Evolutionary conservation across 2,797 vertebrate species (phyloP).

Genomic region (Orestias chungarensis): DNA sequence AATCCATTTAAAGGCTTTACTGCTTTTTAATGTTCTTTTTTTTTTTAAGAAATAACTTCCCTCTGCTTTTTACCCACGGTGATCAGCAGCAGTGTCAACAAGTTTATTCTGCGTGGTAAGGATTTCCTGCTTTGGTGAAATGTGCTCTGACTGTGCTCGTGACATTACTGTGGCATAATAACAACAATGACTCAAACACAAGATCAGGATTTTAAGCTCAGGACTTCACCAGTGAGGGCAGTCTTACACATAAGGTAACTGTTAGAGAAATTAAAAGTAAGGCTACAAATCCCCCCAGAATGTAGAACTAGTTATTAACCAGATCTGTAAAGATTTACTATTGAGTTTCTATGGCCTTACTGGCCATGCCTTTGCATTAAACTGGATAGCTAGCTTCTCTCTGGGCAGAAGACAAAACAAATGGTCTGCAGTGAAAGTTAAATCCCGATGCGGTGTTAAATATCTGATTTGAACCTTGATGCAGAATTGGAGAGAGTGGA

Average conservation of each 20-base stretch:
- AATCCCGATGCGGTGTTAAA: too few species aligned
- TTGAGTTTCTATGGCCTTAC: neutral
- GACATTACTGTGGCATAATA: neutral
- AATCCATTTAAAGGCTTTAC: slow-evolving; percentile 21
- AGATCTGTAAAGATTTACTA: neutral
- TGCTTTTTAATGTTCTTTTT: slow-evolving; percentile 15
- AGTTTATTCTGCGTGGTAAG: slow-evolving; percentile 23
- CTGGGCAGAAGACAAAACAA: too few species aligned
- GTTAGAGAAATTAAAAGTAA: neutral
- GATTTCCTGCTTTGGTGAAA: slow-evolving; percentile 15
- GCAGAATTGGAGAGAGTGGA: neutral
- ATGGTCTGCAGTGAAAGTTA: too few species aligned
- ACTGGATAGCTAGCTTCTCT: neutral
- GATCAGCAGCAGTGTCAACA: slow-evolving; percentile 28
- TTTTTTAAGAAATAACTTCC: neutral
- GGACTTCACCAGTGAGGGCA: neutral
- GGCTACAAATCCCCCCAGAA: neutral
- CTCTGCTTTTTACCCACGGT: slow-evolving; percentile 1
- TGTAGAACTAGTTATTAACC: neutral
- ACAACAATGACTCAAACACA: neutral
- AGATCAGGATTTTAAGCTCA: neutral
- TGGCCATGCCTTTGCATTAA: neutral
- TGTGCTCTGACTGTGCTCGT: slow-evolving; percentile 13
- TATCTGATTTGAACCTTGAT: too few species aligned
- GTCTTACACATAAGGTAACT: slow-evolving; percentile 4